Evolutionary conservation across 2,888 invertebrate genomes (phyloP), one percentile per base, ranked within the genome.

Genomic region (Pandemis cinnamomeana): DNA sequence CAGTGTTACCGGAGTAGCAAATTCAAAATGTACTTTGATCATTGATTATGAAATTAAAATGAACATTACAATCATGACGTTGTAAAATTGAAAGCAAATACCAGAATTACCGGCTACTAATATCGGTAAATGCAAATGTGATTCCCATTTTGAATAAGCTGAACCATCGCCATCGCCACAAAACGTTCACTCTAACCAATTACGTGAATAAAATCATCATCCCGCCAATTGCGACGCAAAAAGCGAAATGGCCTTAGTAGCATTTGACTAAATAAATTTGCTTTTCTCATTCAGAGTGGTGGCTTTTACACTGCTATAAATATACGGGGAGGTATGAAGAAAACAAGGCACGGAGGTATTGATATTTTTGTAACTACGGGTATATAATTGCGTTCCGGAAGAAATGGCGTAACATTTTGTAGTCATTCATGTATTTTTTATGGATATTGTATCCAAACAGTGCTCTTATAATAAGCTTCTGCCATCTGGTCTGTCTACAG

Each of bases 171-270:
- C 60, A 46, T 13, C n/a, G 61, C 51, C 51, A 61, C 60, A 70
- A 66, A 70, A 66, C 44, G 63, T 46, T 69, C 55, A 58, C 61
- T 69, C 69, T 51, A 64, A 70, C 70, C 73, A 74, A 70, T 76
- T 78, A 77, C 77, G 72, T 64, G 79, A 79, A 80, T 82, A 78
- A 81, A 81, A 80, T 81, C 78, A 79, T 77, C 80, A 76, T 79
- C 72, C 74, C 71, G 73, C 69, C 74, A 79, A 80, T 76, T 78
- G 76, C 73, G 66, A 77, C 73, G 77, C 71, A 69, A 79, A 82
- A 80, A 77, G 77, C 78, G 77, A 83, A 85, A 83, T 82, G 80
- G 78, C 78, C 70, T 72, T 75, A 75, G 80, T 82, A 82, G 83
- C 81, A 81, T 82, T 82, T 70, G 77, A 78, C 76, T 72, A 74